Conservation (phyloP, 2,797 vertebrate genomes). For the Salarias fasciatus region DNA sequence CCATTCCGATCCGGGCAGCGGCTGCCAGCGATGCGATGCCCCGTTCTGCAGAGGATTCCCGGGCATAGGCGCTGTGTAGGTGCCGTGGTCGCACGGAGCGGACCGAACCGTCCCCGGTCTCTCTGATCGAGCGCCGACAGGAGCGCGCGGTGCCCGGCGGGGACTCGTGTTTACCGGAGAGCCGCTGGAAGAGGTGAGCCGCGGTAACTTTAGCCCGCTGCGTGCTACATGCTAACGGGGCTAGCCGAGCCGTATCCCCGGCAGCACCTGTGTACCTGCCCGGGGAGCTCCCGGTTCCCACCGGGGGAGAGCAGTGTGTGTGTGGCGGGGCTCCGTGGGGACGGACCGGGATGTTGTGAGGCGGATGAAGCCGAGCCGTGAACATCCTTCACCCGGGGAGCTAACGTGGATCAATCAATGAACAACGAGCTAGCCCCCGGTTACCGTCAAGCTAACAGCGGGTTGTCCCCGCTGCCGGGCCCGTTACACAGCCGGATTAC, state of each 20-base stretch:
- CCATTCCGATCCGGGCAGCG: constrained; percentile 40
- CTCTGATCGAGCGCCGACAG: not conserved
- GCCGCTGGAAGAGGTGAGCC: constrained; percentile 67
- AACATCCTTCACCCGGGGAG: constrained; percentile 9
- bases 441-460: constrained; percentile 40
- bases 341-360: not conserved
- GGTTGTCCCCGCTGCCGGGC: constrained; percentile 32
- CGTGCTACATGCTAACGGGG: constrained; percentile 62
- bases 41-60: constrained; percentile 52
- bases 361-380: not conserved
- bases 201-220: constrained; percentile 70
- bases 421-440: constrained; percentile 58
- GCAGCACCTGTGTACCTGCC: constrained; percentile 12
- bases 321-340: not conserved
- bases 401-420: constrained; percentile 65
- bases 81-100: constrained; percentile 24
- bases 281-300: not conserved
- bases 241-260: constrained; percentile 38
- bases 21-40: constrained; percentile 64
- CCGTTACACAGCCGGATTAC: constrained; percentile 13
- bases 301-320: not conserved
- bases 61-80: constrained; percentile 48
- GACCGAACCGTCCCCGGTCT: no score
- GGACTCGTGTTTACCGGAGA: constrained; percentile 59
- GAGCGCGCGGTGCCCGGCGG: constrained; percentile 8